A percentile compares a stretch with the other conserved stretches of the same genome.
Evolutionary conservation across 2,888 invertebrate species (phyloP).

Genomic region (Eurois occulta): DNA sequence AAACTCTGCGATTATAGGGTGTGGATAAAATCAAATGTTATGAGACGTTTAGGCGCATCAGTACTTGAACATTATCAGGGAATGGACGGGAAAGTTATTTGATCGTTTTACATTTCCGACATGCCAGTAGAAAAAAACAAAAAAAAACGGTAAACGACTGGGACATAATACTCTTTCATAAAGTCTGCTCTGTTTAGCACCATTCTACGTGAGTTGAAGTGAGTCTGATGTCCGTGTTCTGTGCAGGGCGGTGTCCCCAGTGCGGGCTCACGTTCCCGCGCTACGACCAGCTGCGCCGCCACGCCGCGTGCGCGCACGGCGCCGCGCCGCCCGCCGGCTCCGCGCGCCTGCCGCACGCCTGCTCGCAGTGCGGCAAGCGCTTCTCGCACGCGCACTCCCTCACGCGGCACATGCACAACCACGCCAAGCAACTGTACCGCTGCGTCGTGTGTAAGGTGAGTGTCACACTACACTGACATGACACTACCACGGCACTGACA

Average conservation of each 20-base stretch:
- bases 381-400: slow-evolving; percentile 86
- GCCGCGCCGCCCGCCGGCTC: slow-evolving; percentile 51
- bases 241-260: slow-evolving; percentile 78
- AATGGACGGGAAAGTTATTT: not conserved
- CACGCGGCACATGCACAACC: slow-evolving; percentile 87
- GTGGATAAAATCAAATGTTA: no score
- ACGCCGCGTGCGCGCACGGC: slow-evolving; percentile 77
- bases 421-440: slow-evolving; percentile 83
- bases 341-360: slow-evolving; percentile 71
- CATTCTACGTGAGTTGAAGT: not conserved
- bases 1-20: no score
- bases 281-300: slow-evolving; percentile 86
- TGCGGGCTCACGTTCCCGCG: slow-evolving; percentile 84
- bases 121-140: no score
- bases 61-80: no score
- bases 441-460: slow-evolving; percentile 85
- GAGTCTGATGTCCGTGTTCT: not conserved
- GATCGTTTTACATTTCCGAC: not conserved
- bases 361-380: slow-evolving; percentile 86
- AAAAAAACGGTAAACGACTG: no score
- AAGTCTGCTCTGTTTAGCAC: no score
- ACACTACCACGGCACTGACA: not conserved
- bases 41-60: no score
- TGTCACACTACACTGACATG: not conserved
- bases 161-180: no score